Evolutionary conservation across 2,113 vertebrate species (phyloP), one percentile per base, ranked within the genome.

Genomic region (Quiscalus mexicanus): DNA sequence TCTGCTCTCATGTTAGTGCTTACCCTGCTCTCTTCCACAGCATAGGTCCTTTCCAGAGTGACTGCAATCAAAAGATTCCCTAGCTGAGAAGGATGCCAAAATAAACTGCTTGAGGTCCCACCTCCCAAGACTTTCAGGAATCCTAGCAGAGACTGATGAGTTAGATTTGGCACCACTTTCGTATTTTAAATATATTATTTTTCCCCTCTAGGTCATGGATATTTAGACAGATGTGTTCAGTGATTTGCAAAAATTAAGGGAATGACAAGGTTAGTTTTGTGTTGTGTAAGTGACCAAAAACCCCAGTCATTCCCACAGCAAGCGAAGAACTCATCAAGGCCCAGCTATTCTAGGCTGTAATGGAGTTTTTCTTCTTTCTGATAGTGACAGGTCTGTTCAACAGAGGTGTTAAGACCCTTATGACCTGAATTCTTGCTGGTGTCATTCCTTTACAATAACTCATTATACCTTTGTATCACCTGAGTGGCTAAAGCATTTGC

Each of bases 171-270:
- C 96, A 94, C 49, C 16, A 35, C 70, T 81, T 87, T 88, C 1
- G 1, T 96, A 53, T 89, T 89, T 95, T 78, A 87, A 92, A 92
- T 95, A 81, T 73, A 75, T 93, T 89, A 47, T 71, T 96, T 94
- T 94, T 65, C 83, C 92, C 88, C 93, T 94, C 86, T 78, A 78
- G 93, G 88, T 93, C 90, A 84, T 84, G 80, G 76, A 92, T 96
- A 95, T 97, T 96, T 97, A 90, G 92, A 96, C 89, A 96, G 94
- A 95, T 96, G 95, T 90, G 73, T 84, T 90, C 37, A 79, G 69
- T 89, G 73, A 79, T 86, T 69, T 89, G 41, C 58, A 76, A 82
- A 96, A 96, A 75, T 94, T 94, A 93, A 91, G 73, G 45, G 65
- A 87, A 73, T 42, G 31, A 92, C 60, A 92, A 87, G 8, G 69